Evolutionary conservation across 1,140 invertebrate genomes (phyloP).

Genomic region (Drosophila micromelanica): DNA sequence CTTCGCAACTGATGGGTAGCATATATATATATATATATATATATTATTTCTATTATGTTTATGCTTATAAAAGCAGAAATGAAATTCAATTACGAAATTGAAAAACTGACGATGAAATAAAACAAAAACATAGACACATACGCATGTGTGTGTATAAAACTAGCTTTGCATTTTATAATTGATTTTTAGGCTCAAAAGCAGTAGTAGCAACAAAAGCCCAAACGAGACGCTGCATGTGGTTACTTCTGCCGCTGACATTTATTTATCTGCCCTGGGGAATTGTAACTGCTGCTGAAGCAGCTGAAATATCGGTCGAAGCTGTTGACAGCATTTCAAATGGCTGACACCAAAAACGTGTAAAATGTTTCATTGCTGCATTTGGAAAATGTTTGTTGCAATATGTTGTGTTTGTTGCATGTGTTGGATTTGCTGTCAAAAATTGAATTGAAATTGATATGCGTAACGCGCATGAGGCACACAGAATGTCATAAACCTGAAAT

Average conservation of each 20-base stretch:
- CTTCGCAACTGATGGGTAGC: conserved; percentile 23
- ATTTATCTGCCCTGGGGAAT: conserved; percentile 80
- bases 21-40: not conserved
- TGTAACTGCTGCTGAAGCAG: conserved; percentile 41
- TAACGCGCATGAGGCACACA: conserved; percentile 55
- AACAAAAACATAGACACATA: conserved; percentile 16
- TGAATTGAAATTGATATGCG: conserved; percentile 80
- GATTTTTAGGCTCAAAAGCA: conserved; percentile 62
- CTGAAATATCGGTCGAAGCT: conserved; percentile 23
- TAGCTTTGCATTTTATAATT: conserved; percentile 77
- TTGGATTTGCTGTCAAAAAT: conserved; percentile 67
- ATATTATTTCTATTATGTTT: conserved; percentile 64
- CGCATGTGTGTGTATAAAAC: conserved; percentile 23
- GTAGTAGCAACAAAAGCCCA: not conserved
- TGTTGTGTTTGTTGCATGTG: conserved; percentile 29
- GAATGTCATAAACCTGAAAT: conserved; percentile 70
- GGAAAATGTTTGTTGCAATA: conserved; percentile 48
- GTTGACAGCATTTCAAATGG: conserved; percentile 70
- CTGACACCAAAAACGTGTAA: conserved; percentile 72
- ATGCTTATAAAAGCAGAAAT: conserved; percentile 61
- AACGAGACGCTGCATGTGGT: conserved; percentile 48
- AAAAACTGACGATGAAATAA: conserved; percentile 24
- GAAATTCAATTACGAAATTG: conserved; percentile 54
- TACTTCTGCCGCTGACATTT: conserved; percentile 71
- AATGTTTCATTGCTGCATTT: conserved; percentile 60